These are phyloP conservation scores for Tyrannus savana DNA, from an alignment of 2,113 vertebrate species.

Conservation along the genomic window DNA sequence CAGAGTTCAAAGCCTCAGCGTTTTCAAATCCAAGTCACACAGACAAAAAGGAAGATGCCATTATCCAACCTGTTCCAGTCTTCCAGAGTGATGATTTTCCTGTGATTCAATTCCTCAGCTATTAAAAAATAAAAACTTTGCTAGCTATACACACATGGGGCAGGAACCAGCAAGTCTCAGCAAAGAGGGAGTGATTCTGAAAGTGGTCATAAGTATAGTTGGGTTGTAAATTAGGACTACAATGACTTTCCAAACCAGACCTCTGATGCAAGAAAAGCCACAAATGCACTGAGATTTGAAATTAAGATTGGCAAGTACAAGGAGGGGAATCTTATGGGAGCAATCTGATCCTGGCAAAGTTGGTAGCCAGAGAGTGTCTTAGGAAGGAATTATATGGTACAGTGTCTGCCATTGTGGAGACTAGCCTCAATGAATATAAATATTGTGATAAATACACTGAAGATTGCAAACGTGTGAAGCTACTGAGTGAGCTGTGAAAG, in stretches of 20 bases:
- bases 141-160: neutral
- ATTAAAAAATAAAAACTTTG: neutral
- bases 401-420: neutral
- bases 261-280: neutral
- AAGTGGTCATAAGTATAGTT: neutral
- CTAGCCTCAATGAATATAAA: neutral
- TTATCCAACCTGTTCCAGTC: conserved; percentile 2
- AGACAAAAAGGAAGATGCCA: neutral
- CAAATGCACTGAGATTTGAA: neutral
- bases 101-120: neutral
- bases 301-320: neutral
- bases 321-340: neutral
- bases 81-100: neutral
- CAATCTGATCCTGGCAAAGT: neutral
- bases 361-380: neutral
- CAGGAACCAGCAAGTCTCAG: neutral
- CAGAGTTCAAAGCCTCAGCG: conserved; percentile 27
- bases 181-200: neutral
- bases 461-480: neutral
- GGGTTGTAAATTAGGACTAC: neutral
- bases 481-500: neutral
- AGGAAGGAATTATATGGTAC: neutral
- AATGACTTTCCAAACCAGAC: neutral
- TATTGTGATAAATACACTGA: neutral
- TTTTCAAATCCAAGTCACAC: conserved; percentile 31